A percentile compares a stretch with the other conserved stretches of the same genome.
phyloP scores from a whole-genome alignment of 2,113 vertebrate species.

The Myiozetetes cayanensis region DNA sequence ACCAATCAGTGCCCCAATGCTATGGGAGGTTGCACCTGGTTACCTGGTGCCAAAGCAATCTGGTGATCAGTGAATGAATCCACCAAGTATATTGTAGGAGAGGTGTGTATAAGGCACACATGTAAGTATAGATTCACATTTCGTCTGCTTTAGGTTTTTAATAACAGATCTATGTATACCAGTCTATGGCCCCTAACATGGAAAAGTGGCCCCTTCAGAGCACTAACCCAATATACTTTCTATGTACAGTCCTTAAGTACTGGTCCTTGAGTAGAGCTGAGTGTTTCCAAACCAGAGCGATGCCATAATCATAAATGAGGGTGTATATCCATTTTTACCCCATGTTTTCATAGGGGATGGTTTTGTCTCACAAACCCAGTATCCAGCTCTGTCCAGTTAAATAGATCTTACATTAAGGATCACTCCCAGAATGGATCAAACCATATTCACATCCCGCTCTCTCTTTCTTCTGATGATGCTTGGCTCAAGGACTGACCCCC shows the following conservation, averaged over 20 bases:
- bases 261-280: neutral
- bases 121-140: neutral
- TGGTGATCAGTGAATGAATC: neutral
- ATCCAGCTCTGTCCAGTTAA: neutral
- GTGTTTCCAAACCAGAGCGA: neutral
- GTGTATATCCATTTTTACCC: neutral
- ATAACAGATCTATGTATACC: neutral
- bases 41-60: neutral
- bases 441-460: neutral
- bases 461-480: neutral
- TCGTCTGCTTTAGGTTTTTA: neutral
- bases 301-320: neutral
- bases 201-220: neutral
- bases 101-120: neutral
- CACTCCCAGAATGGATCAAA: neutral
- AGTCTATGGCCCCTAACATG: neutral
- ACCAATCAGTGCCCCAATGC: neutral
- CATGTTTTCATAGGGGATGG: neutral
- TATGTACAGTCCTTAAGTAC: neutral
- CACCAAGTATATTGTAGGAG: too few species aligned
- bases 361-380: neutral
- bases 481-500: neutral
- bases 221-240: accelerated
- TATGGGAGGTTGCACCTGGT: neutral
- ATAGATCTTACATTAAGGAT: neutral